Base-by-base conservation (phyloP, 2,797 vertebrate species). In the Tapera naevia region DNA sequence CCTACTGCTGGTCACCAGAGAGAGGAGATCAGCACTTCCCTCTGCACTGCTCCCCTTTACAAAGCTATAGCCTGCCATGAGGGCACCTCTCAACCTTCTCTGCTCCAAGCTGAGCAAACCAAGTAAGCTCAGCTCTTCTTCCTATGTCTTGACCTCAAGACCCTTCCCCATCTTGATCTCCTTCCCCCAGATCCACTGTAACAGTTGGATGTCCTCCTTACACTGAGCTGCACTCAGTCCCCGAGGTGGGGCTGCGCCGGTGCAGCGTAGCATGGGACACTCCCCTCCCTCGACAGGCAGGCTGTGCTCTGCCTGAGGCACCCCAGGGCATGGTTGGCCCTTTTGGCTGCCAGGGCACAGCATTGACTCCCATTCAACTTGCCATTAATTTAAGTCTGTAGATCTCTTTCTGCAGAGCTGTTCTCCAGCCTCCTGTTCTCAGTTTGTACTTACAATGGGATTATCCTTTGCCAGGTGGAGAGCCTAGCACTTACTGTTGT, bases 11-110 rank as follows among this genome's bases (percentile, higher is more conserved):
- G n/a, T n/a, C n/a, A n/a, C n/a, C n/a, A n/a, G n/a, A 56, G 30
- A 35, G 22, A 50, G 56, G 30, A 82, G 13, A 66, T 51, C 41
- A 56, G 35, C 51, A 43, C 16, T 27, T 39, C 7, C 3, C 6
- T 7, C 21, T 43, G 11, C 1, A 1, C 32, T 43, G 6, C 2
- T 9, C 21, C 0, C 21, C 21, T 3, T 61, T 13, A 46, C 21
- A 39, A 67, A 39, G 17, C 1, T n/a, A 13, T 17, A 74, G 28
- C 3, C 25, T 61, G 11, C 1, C 1, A n/a, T 27, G 19, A 30
- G 19, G 33, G 48, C 30, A 35, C 21, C 19, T 16, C 24, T 16
- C n/a, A n/a, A n/a, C n/a, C n/a, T 53, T 39, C n/a, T 69, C 11
- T 58, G 66, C 37, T 53, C 28, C 23, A 45, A 24, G 18, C 13